phyloP scores from a whole-genome alignment of 2,113 vertebrate genomes.

The Microcebus jonahi region DNA sequence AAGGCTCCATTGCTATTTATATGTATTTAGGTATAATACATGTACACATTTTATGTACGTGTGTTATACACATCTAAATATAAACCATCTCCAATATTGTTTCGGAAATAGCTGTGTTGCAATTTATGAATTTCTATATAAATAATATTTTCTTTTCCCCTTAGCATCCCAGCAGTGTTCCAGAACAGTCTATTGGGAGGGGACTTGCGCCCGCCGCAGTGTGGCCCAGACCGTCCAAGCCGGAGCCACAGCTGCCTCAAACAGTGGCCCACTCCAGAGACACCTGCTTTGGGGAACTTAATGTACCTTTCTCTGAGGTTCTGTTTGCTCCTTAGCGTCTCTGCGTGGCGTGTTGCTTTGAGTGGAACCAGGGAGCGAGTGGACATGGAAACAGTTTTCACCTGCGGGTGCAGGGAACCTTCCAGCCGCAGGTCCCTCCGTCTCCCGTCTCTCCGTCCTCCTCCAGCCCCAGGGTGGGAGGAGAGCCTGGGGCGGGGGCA shows the following conservation, averaged over 20 bases:
- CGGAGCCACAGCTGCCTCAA: rapidly evolving
- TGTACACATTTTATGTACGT: no score
- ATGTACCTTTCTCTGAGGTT: rapidly evolving
- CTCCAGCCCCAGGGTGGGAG: no score
- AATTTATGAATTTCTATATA: background rate
- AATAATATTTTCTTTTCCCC: background rate
- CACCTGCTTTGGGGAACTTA: rapidly evolving
- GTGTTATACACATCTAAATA: background rate
- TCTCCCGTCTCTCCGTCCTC: no score
- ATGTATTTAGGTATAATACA: background rate
- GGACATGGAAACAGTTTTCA: rapidly evolving
- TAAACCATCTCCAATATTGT: background rate
- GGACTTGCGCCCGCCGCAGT: no score
- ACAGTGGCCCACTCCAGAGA: background rate
- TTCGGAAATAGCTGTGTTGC: background rate
- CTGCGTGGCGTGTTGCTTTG: rapidly evolving
- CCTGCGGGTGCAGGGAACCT: no score
- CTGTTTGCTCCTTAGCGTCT: rapidly evolving
- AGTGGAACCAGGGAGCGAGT: rapidly evolving
- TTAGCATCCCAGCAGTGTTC: background rate
- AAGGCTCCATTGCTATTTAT: background rate
- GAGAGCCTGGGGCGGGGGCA: no score
- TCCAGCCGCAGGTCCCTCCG: no score
- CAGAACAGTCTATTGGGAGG: background rate
- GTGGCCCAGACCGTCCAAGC: rapidly evolving